Percentiles rank a stretch among this genome's conserved stretches.
phyloP scores from a whole-genome alignment of 2,888 invertebrate species.

The Petrolisthes cinctipes region DNA sequence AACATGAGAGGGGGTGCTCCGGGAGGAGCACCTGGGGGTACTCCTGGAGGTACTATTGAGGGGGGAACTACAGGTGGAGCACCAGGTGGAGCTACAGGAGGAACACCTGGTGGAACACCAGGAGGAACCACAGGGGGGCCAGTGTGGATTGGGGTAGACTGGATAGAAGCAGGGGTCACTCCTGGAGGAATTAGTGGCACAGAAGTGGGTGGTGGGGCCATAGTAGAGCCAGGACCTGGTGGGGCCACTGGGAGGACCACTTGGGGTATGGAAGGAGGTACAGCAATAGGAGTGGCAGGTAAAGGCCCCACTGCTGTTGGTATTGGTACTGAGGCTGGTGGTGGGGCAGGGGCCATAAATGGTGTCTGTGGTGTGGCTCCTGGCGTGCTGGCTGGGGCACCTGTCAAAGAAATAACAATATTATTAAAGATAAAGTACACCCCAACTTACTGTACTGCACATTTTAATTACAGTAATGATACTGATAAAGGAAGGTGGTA shows the following conservation, averaged over 20 bases:
- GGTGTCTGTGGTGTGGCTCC: conserved; percentile 62
- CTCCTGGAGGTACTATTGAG: conserved; percentile 27
- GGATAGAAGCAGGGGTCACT: neutral
- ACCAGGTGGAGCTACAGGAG: conserved; percentile 20
- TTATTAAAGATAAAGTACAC: too few relatives aligned
- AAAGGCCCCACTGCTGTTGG: neutral
- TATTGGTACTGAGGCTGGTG: neutral
- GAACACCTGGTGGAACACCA: conserved; percentile 35
- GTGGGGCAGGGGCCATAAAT: conserved; percentile 36
- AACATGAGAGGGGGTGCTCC: conserved; percentile 47
- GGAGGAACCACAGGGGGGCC: conserved; percentile 19
- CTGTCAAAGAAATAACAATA: too few relatives aligned
- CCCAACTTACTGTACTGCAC: too few relatives aligned
- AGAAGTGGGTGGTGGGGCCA: conserved; percentile 10
- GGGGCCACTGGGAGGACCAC: conserved; percentile 14
- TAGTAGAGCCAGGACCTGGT: conserved; percentile 21
- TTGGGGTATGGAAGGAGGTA: conserved; percentile 4
- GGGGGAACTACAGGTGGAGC: conserved; percentile 37
- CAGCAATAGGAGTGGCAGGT: conserved; percentile 7
- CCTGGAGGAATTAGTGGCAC: conserved; percentile 37
- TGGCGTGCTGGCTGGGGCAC: conserved; percentile 52
- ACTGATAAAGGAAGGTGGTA: too few relatives aligned
- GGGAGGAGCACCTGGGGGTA: conserved; percentile 53
- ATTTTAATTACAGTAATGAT: too few relatives aligned
- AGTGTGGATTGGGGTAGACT: neutral